Base-by-base conservation (phyloP, 2,797 vertebrate genomes). In the Cirrhinus mrigala region DNA sequence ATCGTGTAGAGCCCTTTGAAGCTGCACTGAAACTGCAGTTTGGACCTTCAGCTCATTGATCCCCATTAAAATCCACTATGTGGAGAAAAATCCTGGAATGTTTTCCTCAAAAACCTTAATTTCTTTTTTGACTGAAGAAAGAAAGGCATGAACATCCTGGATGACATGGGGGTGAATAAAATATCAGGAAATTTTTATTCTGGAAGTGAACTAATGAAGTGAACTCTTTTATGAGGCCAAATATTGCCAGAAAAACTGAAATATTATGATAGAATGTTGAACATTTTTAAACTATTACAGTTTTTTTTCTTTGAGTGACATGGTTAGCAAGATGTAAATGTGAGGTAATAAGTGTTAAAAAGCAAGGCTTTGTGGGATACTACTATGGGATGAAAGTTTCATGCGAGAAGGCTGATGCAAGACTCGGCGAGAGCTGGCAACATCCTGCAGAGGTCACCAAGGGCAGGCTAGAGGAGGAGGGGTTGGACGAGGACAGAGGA, bases 371-470 rank as follows among this genome's bases (percentile, higher is more conserved):
- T 75, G 56, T 33, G 82, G 81, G 86, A 76, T 79, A 87, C 70
- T 69, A 40, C 86, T 71, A 81, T 46, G 58, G 81, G 50, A 85
- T 86, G 66, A 85, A 89, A 82, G 60, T 86, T 88, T 88, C 48
- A 90, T 80, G 79, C 58, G 66, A 76, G 81, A 37, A 82, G 77
- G 79, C 87, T 90, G 91, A 90, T 88, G 90, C 89, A 92, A 92
- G 80, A 81, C 80, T 48, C 62, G 6, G 52, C 18, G 70, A 77
- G 73, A 85, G 69, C 75, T 81, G 79, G 88, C 88, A 90, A 87
- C 87, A 90, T 89, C 58, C 74, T 48, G 73, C n/a, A 79, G 82
- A 60, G 54, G 81, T 87, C 86, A 84, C 70, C 62, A 24, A 68
- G 6, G 29, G 22, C 52, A 76, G 44, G 18, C 68, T 52, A 50